Base-by-base conservation (phyloP, 1,140 invertebrate species). In the Hycleus cichorii region DNA sequence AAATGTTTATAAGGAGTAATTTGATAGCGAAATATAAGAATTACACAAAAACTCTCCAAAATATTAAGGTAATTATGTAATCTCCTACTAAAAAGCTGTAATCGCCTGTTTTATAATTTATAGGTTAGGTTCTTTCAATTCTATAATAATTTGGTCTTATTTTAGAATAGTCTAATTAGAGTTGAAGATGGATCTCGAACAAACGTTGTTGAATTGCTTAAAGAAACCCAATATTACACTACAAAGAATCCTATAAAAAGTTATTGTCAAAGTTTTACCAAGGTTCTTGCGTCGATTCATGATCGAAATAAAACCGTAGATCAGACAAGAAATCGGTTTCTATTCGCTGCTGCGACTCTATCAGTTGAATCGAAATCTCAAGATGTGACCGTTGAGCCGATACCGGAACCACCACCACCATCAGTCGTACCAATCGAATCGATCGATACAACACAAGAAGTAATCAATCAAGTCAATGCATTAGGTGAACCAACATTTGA, bases 401-500 rank as follows among this genome's bases (percentile, higher is more conserved):
- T 68, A 54, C 67, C 67, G 26, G 71, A 72, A 54, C 60, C 66
- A 12, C 83, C 82, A 11, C 79, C 80, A 60, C 75, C 80, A 39
- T 80, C 80, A 0, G 67, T 74, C 1, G 65, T 76, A 10, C 77
- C 80, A 7, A 32, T 32, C 7, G 32, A 32, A 32, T 49, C 61
- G 26, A 60, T 62, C 10, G 73, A 77, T 50, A 56, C 62, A 2
- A 38, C 73, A 0, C 67, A 65, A 45, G 52, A 77, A 63, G 70
- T 78, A 5, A 66, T 78, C 32, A 72, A 77, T 25, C 69, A 76
- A 24, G 51, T 79, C 9, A 71, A 80, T 44, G 74, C 75, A 32
- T 77, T 82, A 47, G 89, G 84, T 10, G 92, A 95, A 74, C 83
- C 88, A 3, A 82, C 87, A 0, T 84, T 95, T 64, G 75, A 80